A percentile compares a stretch with the other conserved stretches of the same genome.
Conservation (phyloP, 2,888 invertebrate species). For the Lithophane semibrunnea region DNA sequence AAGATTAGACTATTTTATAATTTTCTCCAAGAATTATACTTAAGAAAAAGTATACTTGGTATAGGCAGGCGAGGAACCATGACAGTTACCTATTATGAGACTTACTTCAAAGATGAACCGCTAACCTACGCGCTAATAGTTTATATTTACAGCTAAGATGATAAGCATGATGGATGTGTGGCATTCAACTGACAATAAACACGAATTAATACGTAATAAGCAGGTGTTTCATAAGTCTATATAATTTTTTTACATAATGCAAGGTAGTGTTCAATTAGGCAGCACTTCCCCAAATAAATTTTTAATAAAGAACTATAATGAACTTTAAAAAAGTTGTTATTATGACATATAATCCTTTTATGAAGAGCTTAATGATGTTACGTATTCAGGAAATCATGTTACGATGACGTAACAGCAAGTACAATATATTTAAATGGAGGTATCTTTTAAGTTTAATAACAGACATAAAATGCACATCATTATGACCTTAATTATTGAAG, state of each 20-base stretch:
- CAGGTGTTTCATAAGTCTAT: background rate
- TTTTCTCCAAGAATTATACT: background rate
- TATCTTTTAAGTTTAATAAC: conserved; percentile 21
- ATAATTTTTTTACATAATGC: background rate
- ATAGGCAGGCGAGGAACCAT: background rate
- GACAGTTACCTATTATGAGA: background rate
- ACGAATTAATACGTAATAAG: conserved; percentile 4
- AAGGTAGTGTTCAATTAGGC: background rate
- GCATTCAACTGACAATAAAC: conserved; percentile 1
- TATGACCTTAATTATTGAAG: conserved; percentile 21
- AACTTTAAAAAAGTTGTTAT: conserved; percentile 9
- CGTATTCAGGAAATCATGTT: conserved; percentile 57
- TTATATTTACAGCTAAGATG: conserved; percentile 28
- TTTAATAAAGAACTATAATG: conserved; percentile 7
- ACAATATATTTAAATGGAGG: conserved; percentile 11
- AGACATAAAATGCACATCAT: conserved; percentile 16
- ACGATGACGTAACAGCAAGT: conserved; percentile 44
- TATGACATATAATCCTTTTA: conserved; percentile 40
- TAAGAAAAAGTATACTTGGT: background rate
- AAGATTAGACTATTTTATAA: background rate
- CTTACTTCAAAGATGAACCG: conserved; percentile 14
- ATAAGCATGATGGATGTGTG: conserved; percentile 11
- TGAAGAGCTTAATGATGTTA: conserved; percentile 30
- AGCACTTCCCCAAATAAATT: conserved; percentile 18
- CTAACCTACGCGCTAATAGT: conserved; percentile 2